phyloP scores from a whole-genome alignment of 2,113 vertebrate genomes.

The Manacus vitellinus region DNA sequence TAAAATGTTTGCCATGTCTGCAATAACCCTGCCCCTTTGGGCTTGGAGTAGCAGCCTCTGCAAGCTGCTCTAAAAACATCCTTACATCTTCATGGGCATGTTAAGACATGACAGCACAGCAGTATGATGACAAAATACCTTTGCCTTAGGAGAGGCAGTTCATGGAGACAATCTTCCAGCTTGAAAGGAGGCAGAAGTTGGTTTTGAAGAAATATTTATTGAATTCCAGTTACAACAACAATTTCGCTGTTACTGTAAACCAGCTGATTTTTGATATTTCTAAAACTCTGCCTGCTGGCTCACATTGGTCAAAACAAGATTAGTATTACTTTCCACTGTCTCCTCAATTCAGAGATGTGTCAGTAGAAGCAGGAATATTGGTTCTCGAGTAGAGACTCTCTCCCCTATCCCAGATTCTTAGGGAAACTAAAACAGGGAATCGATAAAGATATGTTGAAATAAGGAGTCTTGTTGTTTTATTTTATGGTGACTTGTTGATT shows the following conservation, averaged over 20 bases:
- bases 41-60: neutral
- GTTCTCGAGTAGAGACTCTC: neutral
- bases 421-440: neutral
- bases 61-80: conserved; percentile 28
- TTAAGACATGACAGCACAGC: neutral
- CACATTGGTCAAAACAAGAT: neutral
- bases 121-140: neutral
- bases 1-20: conserved; percentile 34
- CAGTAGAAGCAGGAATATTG: neutral
- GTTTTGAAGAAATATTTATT: neutral
- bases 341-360: neutral
- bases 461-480: neutral
- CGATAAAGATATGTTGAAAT: neutral
- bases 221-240: neutral
- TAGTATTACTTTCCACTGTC: neutral
- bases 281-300: neutral
- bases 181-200: neutral
- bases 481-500: neutral
- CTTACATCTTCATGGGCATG: neutral
- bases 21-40: neutral
- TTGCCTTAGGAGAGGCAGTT: neutral
- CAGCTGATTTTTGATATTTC: conserved; percentile 9
- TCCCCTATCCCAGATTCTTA: neutral
- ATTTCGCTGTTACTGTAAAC: neutral
- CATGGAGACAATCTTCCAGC: neutral